phyloP scores from a whole-genome alignment of 2,113 vertebrate genomes.

The Nothoprocta pentlandii region DNA sequence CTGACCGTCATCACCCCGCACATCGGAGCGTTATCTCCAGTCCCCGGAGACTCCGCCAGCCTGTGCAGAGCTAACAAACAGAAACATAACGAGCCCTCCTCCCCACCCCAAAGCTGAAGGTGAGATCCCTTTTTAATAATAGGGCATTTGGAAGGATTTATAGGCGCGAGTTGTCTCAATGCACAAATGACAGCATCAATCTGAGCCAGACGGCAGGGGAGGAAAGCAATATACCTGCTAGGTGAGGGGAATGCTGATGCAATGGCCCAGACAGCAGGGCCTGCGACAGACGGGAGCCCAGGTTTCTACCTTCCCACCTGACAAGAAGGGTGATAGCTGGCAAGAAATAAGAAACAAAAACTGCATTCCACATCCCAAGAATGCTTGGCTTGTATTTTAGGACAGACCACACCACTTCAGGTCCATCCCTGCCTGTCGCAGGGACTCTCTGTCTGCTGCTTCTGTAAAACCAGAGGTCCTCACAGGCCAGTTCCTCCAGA shows the following conservation, averaged over 20 bases:
- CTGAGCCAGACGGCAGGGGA: constrained; percentile 51
- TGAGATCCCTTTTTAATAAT: constrained; percentile 67
- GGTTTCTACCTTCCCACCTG: background rate
- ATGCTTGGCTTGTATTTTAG: constrained; percentile 9
- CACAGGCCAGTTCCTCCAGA: background rate
- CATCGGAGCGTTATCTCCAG: background rate
- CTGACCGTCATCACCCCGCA: background rate
- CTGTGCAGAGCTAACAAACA: constrained; percentile 47
- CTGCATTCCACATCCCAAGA: background rate
- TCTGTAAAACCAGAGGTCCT: background rate
- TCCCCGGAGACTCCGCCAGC: background rate
- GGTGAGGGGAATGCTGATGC: constrained; percentile 65
- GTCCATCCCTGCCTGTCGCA: background rate
- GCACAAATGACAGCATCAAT: constrained; percentile 66
- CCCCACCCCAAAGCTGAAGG: constrained; percentile 49
- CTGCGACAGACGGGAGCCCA: background rate
- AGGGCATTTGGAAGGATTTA: constrained; percentile 61
- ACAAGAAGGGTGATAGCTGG: background rate
- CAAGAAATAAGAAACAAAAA: constrained; percentile 17
- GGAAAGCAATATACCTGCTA: constrained; percentile 57
- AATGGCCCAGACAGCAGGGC: background rate
- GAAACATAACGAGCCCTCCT: constrained; percentile 22
- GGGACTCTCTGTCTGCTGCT: background rate
- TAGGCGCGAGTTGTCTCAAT: constrained; percentile 56
- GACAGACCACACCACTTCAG: background rate